phyloP scores from a whole-genome alignment of 2,797 vertebrate species.

The Platyrinchus mystaceus region DNA sequence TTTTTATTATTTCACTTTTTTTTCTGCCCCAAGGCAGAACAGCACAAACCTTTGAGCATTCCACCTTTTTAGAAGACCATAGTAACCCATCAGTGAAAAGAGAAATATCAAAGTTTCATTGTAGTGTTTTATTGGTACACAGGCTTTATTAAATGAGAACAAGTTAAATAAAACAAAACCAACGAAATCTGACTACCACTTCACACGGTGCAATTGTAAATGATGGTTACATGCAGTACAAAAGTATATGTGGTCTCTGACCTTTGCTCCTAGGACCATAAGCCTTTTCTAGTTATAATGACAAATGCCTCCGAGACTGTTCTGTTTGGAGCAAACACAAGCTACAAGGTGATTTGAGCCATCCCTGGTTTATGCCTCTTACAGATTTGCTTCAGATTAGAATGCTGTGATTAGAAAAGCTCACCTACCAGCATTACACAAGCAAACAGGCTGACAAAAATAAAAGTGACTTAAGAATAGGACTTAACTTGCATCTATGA shows the following conservation, averaged over 20 bases:
- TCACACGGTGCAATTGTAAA: slow-evolving; percentile 3
- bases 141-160: slow-evolving; percentile 41
- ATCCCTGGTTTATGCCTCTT: background rate
- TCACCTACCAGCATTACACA: background rate
- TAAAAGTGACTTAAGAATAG: background rate
- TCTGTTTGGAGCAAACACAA: background rate
- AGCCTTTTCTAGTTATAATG: slow-evolving; percentile 20
- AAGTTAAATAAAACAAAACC: slow-evolving; percentile 16
- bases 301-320: background rate
- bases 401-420: background rate
- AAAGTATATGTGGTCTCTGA: background rate
- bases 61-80: background rate
- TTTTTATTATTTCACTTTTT: background rate
- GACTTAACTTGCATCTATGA: background rate
- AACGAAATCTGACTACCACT: background rate
- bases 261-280: slow-evolving; percentile 34
- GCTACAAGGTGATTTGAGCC: background rate
- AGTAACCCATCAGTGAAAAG: background rate
- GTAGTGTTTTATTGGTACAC: background rate
- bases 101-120: background rate
- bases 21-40: background rate
- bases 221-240: background rate
- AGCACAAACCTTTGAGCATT: background rate
- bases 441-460: background rate
- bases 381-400: background rate